phyloP scores from a whole-genome alignment of 2,797 vertebrate genomes.

The Chaetodon trifasciatus region DNA sequence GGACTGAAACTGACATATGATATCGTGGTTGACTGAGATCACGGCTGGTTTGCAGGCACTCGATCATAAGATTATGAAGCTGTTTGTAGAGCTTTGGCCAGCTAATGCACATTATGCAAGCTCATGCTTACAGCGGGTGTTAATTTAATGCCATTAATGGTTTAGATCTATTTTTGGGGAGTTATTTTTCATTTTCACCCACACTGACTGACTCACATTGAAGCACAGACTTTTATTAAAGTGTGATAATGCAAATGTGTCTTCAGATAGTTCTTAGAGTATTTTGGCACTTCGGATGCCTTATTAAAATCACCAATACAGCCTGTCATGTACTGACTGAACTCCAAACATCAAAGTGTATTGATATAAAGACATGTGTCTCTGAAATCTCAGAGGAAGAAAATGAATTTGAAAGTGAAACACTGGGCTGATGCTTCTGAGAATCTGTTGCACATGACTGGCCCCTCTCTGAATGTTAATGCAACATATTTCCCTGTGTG shows the following conservation, averaged over 20 bases:
- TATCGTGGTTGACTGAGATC: neutral
- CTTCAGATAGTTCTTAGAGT: neutral
- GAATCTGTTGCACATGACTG: constrained; percentile 51
- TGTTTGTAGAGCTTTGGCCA: constrained; percentile 1
- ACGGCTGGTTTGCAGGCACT: neutral
- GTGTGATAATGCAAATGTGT: neutral
- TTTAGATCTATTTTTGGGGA: neutral
- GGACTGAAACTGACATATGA: neutral
- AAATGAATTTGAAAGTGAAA: constrained; percentile 24
- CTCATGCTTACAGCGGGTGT: neutral
- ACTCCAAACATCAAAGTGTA: constrained; percentile 30
- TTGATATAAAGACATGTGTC: constrained; percentile 24
- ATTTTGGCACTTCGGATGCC: neutral
- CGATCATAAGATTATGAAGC: neutral
- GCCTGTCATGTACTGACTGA: constrained; percentile 33
- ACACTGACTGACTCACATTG: neutral
- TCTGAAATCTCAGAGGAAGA: constrained; percentile 40
- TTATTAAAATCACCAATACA: constrained; percentile 20
- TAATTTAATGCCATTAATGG: neutral
- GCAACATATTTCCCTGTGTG: constrained; percentile 38
- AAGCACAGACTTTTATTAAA: neutral
- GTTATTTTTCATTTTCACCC: constrained; percentile 5
- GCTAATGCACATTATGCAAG: constrained; percentile 1
- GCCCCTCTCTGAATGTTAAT: constrained; percentile 59
- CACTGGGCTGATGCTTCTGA: constrained; percentile 24